Evolutionary conservation across 1,140 invertebrate genomes (phyloP), one percentile per base, ranked within the genome.

Genomic region (Hormaphis cornu): DNA sequence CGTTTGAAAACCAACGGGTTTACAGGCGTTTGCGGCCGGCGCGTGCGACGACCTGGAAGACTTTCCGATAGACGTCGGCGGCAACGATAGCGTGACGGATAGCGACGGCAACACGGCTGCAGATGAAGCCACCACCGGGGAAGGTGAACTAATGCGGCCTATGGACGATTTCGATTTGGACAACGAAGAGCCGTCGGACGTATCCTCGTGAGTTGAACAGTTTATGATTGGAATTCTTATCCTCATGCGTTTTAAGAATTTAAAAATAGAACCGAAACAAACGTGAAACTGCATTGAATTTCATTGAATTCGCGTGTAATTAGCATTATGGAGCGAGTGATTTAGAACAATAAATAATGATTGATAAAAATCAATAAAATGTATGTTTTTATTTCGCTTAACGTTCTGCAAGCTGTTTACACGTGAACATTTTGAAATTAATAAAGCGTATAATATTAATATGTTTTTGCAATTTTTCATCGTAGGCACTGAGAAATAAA

Each of bases 11-110:
- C 16, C 18, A 8, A 5, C 14, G 42, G 26, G 35, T 61, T 40
- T 63, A 14, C 28, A 66, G 61, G 18, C 44, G 12, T 35, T 66
- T 22, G n/a, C 30, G 18, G 74, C 71, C 61, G 63, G 7, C n/a
- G 42, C 20, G 1, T 35, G 69, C 24, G 71, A 61, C n/a, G 44
- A 30, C 10, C 20, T 70, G 8, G 69, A 69, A 5, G 71, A 72
- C 44, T 72, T 72, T 40, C 71, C 69, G 20, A 33, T 70, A 44
- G 71, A 70, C 35, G 28, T 14, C 5, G 56, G 58, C 33, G 28
- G 46, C 33, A 46, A 54, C 44, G 69, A 42, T n/a, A 24, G 18
- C 28, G 7, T n/a, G 7, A 24, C 54, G 9, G 20, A 58, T 33
- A 33, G 9, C 14, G 18, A 58, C n/a, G 53, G 50, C 7, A 28